Percentiles rank a stretch among this genome's conserved stretches.
phyloP scores from a whole-genome alignment of 2,113 vertebrate genomes.

The Calidris pygmaea region DNA sequence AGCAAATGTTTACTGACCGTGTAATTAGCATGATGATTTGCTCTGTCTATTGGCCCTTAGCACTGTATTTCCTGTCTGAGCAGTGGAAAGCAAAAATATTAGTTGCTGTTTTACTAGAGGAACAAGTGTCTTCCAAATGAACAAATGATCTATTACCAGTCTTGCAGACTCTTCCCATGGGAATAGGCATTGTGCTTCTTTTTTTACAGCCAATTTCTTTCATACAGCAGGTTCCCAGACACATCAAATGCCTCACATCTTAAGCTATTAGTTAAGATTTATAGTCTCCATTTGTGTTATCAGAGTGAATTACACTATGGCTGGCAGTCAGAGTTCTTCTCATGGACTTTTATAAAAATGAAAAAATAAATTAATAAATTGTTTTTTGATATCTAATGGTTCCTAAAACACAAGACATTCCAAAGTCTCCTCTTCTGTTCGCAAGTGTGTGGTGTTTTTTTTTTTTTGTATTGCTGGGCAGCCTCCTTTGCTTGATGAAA shows the following conservation, averaged over 20 bases:
- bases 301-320: slow-evolving; percentile 70
- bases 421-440: neutral
- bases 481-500: neutral
- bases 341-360: slow-evolving; percentile 54
- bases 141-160: slow-evolving; percentile 78
- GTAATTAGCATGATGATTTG: slow-evolving; percentile 93
- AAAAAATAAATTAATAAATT: neutral
- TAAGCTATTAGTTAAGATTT: slow-evolving; percentile 78
- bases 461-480: neutral
- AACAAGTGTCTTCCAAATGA: slow-evolving; percentile 81
- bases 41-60: slow-evolving; percentile 87
- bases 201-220: slow-evolving; percentile 80
- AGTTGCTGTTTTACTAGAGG: slow-evolving; percentile 82
- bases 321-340: slow-evolving; percentile 74
- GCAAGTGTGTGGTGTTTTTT: neutral
- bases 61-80: slow-evolving; percentile 86
- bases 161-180: slow-evolving; percentile 77
- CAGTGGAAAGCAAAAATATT: slow-evolving; percentile 76
- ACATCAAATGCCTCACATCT: slow-evolving; percentile 76
- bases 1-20: slow-evolving; percentile 91
- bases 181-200: slow-evolving; percentile 77
- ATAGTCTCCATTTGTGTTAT: slow-evolving; percentile 73
- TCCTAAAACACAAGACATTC: slow-evolving; percentile 12
- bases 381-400: neutral
- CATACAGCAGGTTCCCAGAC: slow-evolving; percentile 87